Percentiles rank a stretch among this genome's conserved stretches.
Evolutionary conservation across 2,797 vertebrate genomes (phyloP).

Genomic region (Amphiprion clarkii): DNA sequence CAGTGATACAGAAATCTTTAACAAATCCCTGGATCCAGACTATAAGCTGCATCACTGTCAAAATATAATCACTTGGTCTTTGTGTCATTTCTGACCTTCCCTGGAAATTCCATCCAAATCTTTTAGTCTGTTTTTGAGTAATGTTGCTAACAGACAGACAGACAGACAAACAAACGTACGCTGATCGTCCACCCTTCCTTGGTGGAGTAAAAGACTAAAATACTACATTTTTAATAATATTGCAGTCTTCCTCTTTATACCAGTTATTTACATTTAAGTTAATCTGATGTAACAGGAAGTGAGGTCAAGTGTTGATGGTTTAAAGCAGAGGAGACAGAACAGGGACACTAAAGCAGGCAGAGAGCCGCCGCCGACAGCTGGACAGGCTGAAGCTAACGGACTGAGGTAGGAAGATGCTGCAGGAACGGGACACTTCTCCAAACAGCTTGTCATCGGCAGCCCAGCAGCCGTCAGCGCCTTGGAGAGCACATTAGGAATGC

Average conservation of each 20-base stretch:
- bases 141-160: too few species aligned
- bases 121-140: too few species aligned
- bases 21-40: too few species aligned
- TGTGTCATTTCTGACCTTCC: too few species aligned
- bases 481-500: slow-evolving; percentile 74
- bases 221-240: too few species aligned
- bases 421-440: slow-evolving; percentile 58
- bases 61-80: too few species aligned
- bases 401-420: slow-evolving; percentile 52
- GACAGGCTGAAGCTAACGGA: slow-evolving; percentile 45
- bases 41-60: too few species aligned
- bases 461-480: slow-evolving; percentile 60
- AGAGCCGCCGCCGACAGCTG: slow-evolving; percentile 42
- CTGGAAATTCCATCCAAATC: too few species aligned
- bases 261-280: slow-evolving; percentile 1
- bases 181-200: too few species aligned
- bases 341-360: slow-evolving; percentile 22
- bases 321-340: slow-evolving; percentile 20
- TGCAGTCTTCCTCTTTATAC: slow-evolving; percentile 3
- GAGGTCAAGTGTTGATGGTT: slow-evolving; percentile 1
- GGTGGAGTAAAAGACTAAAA: too few species aligned
- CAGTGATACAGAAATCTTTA: too few species aligned
- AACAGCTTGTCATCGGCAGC: slow-evolving; percentile 77
- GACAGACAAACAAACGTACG: too few species aligned
- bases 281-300: not conserved